Evolutionary conservation across 2,113 vertebrate species (phyloP), one percentile per base, ranked within the genome.

Genomic region (Leucopsar rothschildi): DNA sequence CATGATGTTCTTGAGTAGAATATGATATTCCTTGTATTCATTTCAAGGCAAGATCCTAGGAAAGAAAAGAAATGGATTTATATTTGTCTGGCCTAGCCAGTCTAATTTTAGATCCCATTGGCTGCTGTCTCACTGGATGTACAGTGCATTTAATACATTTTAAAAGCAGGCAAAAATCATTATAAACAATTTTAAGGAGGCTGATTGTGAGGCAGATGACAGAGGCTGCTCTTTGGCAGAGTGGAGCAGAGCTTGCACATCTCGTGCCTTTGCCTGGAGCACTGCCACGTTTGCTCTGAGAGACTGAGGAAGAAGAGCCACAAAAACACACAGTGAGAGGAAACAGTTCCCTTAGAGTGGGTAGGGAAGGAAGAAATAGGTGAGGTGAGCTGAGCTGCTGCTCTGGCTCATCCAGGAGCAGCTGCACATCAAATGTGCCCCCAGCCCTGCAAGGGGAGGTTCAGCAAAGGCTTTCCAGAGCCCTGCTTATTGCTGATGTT

Each of bases 121-220:
- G 57, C 85, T 93, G 50, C 75, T 57, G 29, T 49, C 57, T 90
- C 17, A 1, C 49, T 87, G 73, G 31, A 60, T 61, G 22, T 49
- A 15, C 53, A 40, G 25, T 13, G 35, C 77, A 57, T 89, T 79
- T 57, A 56, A 72, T 76, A 40, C 35, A 45, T 77, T 85, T 88
- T 83, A 73, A 90, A 94, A 92, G 27, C 40, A 28, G 76, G 68
- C 56, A 82, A 82, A 95, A 85, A 65, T 83, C 66, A 55, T 95
- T 93, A 55, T 61, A 88, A 88, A 65, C 75, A 57, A 33, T 90
- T 88, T 89, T 65, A 78, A 94, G 65, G 81, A 77, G 42, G 50
- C 72, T 91, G 87, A 52, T 31, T 55, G 57, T 44, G 55, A 88
- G 57, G 29, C 63, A 92, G 78, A 80, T 86, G 85, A 88, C 37